These are phyloP conservation scores for Myotis pilosus DNA, from an alignment of 2,797 vertebrate genomes.

Conservation along the genomic window DNA sequence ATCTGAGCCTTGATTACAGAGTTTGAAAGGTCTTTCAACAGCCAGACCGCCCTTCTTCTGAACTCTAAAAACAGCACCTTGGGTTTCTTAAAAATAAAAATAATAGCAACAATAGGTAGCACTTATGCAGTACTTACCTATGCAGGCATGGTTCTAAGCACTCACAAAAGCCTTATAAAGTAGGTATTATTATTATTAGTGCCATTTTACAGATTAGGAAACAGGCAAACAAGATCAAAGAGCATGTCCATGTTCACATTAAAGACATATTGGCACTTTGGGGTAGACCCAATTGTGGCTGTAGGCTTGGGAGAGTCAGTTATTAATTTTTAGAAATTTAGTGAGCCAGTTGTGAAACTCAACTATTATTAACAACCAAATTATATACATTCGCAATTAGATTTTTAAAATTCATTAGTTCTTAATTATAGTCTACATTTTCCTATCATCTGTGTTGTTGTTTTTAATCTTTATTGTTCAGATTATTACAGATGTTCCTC, in stretches of 20 bases:
- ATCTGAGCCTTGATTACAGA: neutral
- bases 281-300: neutral
- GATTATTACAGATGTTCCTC: too few species aligned
- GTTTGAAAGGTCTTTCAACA: neutral
- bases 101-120: neutral
- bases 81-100: neutral
- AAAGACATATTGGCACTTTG: neutral
- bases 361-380: neutral
- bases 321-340: neutral
- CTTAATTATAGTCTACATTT: neutral
- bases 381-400: neutral
- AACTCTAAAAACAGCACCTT: neutral
- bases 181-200: neutral
- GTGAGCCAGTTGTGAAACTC: neutral
- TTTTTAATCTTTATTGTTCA: too few species aligned
- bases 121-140: neutral
- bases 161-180: neutral
- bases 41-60: neutral
- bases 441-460: neutral
- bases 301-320: neutral
- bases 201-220: neutral
- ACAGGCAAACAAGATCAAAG: neutral
- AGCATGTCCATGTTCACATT: neutral
- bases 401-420: neutral
- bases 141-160: neutral